Percentiles rank a stretch among this genome's conserved stretches.
Conservation (phyloP, 23 tunicate genomes). For the Halocynthia roretzi region DNA sequence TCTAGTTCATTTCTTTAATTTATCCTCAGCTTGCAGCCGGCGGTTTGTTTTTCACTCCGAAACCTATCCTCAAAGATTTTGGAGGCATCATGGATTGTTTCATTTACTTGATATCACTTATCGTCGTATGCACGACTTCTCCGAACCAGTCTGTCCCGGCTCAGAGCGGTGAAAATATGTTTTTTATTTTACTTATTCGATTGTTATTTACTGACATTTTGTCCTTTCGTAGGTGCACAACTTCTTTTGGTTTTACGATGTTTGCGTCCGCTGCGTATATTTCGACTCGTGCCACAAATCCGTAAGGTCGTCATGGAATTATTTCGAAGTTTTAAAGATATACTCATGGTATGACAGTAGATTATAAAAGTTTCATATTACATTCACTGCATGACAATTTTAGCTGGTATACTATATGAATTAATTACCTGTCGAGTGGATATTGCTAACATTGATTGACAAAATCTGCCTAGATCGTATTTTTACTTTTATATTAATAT, state of each 20-base stretch:
- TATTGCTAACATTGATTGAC: too few relatives aligned
- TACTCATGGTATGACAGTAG: constrained; percentile 60
- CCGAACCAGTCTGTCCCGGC: constrained; percentile 10
- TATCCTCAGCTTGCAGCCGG: constrained; percentile 59
- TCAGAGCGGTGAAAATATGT: neutral
- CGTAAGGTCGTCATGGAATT: constrained; percentile 89
- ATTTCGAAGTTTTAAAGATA: constrained; percentile 90
- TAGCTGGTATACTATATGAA: too few relatives aligned
- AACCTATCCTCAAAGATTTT: constrained; percentile 79
- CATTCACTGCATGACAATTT: too few relatives aligned
- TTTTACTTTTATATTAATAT: too few relatives aligned
- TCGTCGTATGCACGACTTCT: constrained; percentile 46
- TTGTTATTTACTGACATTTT: neutral
- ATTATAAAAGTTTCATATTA: too few relatives aligned
- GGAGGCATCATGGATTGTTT: constrained; percentile 83
- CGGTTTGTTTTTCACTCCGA: constrained; percentile 94
- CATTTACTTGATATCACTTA: constrained; percentile 52
- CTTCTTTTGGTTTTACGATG: constrained; percentile 70
- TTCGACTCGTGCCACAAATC: constrained; percentile 96
- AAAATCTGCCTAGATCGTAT: too few relatives aligned
- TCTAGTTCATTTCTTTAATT: neutral
- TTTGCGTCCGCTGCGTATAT: constrained; percentile 78
- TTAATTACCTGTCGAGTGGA: too few relatives aligned
- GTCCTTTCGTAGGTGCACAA: constrained; percentile 27
- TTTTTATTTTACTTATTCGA: neutral